Evolutionary conservation across 2,797 vertebrate genomes (phyloP).

Genomic region (Philypnodon macrostomus): DNA sequence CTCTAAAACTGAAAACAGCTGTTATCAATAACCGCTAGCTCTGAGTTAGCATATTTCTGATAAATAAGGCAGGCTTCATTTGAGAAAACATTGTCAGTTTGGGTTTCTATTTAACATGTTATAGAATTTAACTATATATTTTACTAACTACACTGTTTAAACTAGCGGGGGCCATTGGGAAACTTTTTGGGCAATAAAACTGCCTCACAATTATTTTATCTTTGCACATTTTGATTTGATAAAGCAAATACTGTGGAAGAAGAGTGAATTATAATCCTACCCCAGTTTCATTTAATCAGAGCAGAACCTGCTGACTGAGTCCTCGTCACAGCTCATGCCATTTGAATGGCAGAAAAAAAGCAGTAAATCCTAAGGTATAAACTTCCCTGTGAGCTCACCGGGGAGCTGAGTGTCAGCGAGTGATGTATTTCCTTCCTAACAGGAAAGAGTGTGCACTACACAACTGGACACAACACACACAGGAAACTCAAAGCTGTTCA

Average conservation of each 20-base stretch:
- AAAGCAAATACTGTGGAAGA: neutral
- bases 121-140: too few species aligned
- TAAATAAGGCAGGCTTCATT: too few species aligned
- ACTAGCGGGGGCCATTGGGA: too few species aligned
- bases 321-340: neutral
- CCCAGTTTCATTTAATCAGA: neutral
- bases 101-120: too few species aligned
- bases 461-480: neutral
- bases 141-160: too few species aligned
- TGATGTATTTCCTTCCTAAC: constrained; percentile 39
- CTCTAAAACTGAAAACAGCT: neutral
- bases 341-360: neutral
- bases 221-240: too few species aligned
- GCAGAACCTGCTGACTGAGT: neutral
- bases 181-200: too few species aligned
- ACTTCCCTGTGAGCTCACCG: constrained; percentile 6
- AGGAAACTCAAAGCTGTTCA: too few species aligned
- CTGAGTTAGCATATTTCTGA: too few species aligned
- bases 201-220: too few species aligned
- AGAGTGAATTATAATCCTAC: neutral
- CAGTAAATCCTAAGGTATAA: neutral
- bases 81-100: too few species aligned
- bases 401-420: constrained; percentile 6
- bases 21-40: neutral
- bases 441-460: constrained; percentile 19